phyloP scores from a whole-genome alignment of 2,888 invertebrate species.

The Sympetrum striolatum region DNA sequence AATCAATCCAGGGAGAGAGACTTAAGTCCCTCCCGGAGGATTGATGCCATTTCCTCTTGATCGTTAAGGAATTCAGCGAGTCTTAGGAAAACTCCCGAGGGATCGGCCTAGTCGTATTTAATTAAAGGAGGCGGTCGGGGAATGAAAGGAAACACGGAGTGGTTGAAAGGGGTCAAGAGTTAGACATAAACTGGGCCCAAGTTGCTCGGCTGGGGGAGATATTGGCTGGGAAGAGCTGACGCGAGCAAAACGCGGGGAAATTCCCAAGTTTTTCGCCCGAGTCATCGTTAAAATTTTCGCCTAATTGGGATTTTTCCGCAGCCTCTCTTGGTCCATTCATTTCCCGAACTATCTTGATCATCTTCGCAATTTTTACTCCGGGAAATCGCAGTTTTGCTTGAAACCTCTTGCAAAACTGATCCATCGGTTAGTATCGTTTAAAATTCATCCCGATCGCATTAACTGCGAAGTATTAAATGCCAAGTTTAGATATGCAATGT shows the following conservation, averaged over 20 bases:
- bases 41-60: constrained; percentile 21
- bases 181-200: not conserved
- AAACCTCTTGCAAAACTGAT: too few relatives aligned
- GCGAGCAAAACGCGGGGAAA: not conserved
- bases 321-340: too few relatives aligned
- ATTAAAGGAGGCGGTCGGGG: constrained; percentile 5
- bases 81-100: not conserved
- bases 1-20: not conserved
- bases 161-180: constrained; percentile 11
- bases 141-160: constrained; percentile 1
- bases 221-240: not conserved
- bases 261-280: too few relatives aligned
- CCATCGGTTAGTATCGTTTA: too few relatives aligned
- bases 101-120: constrained; percentile 7
- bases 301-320: too few relatives aligned
- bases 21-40: not conserved
- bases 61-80: constrained; percentile 37
- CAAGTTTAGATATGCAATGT: too few relatives aligned
- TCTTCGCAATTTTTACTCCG: too few relatives aligned
- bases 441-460: too few relatives aligned
- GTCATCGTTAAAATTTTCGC: too few relatives aligned
- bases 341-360: too few relatives aligned
- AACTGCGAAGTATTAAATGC: too few relatives aligned
- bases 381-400: too few relatives aligned
- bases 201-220: not conserved